Evolutionary conservation across 2,888 invertebrate species (phyloP), one percentile per base, ranked within the genome.

Genomic region (Sphaeridia pumilis): DNA sequence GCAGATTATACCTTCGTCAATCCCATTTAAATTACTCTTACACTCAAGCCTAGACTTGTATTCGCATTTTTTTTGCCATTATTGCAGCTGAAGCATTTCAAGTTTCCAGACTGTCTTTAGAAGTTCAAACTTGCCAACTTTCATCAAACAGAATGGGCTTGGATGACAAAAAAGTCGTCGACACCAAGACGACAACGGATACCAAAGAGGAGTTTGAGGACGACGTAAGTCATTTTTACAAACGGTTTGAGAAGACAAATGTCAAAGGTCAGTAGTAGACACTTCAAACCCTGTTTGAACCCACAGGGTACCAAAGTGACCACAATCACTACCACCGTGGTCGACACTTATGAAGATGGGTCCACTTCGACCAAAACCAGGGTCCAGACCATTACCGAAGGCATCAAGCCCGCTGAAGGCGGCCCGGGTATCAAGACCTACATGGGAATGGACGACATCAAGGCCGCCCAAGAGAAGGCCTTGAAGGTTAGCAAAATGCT

Each of bases 311-410:
- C 54, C 3, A 59, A 50, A 21, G 57, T 62, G 25, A 64, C 56
- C 43, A 64, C 61, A 5, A 62, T 60, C 31, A 59, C 58, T 12
- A 64, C 64, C 3, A 64, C 64, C 7, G 60, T 54, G 1, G 58
- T 58, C 1, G 61, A 61, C 27, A 60, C 59, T 34, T 61, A 57
- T 43, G 48, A 46, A 4, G 64, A 64, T 57, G 64, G 64, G 4
- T 59, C 60, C 2, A 49, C 52, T 3, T 48, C 56, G 2, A 64
- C 64, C 2, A 61, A 60, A 45, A 64, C 58, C 1, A 34, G 58
- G 38, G 54, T 58, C 4, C 44, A 56, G 35, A 64, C 61, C 14
- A 60, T 60, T 22, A 64, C 64, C 1, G 61, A 64, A 46, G 60
- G 58, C 5, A 34, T 51, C 36, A 31, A 31, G 7, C 46, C 51